Conservation (phyloP, 1,140 invertebrate species). For the Zeugodacus cucurbitae region DNA sequence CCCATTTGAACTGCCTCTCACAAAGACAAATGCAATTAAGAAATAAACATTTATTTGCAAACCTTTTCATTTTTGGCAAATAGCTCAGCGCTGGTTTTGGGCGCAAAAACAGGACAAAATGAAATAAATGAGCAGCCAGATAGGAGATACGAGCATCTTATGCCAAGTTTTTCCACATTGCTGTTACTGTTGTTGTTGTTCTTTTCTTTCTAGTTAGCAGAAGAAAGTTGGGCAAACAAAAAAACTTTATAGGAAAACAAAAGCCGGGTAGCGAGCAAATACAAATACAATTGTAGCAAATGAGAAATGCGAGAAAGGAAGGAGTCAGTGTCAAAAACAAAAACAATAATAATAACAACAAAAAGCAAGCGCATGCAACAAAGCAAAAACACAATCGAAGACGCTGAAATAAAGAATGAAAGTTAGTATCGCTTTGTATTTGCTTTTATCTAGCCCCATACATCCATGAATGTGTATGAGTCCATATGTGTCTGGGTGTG, state of each 20-base stretch:
- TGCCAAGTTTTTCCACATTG: not conserved
- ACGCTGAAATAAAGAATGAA: not conserved
- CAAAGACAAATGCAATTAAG: slow-evolving; percentile 38
- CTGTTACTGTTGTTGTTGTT: not conserved
- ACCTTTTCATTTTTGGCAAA: slow-evolving; percentile 34
- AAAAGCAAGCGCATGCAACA: not conserved
- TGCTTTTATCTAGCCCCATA: not conserved
- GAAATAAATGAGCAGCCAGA: not conserved
- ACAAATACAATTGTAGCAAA: not conserved
- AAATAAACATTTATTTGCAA: slow-evolving; percentile 38
- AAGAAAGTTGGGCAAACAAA: slow-evolving; percentile 23
- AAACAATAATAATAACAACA: not conserved
- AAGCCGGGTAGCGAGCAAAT: not conserved
- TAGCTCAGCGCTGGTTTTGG: too few relatives aligned
- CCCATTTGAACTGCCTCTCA: not conserved
- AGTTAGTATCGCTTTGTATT: not conserved
- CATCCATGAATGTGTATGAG: not conserved
- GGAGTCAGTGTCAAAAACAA: not conserved
- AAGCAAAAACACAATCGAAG: not conserved
- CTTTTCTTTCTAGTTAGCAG: not conserved
- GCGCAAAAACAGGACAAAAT: not conserved
- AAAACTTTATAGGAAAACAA: slow-evolving; percentile 32
- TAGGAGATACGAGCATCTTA: not conserved
- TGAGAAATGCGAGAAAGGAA: not conserved
- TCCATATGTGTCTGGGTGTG: not conserved